These are phyloP conservation scores for Drosophila sturtevanti DNA, from an alignment of 1,140 invertebrate species.

Conservation along the genomic window DNA sequence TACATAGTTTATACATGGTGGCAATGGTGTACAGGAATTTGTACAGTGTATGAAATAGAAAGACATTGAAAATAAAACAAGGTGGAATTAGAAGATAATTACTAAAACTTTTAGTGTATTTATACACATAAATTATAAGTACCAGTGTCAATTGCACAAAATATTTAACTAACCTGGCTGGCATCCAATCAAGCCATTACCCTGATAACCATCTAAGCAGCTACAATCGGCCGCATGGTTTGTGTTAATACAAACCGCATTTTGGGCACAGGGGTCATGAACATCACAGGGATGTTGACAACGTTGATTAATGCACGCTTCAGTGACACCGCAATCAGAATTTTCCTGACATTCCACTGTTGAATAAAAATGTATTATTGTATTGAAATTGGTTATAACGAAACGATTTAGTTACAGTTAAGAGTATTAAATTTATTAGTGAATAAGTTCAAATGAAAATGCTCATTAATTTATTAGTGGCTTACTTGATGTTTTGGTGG, in stretches of 20 bases:
- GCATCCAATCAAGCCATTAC: constrained; percentile 92
- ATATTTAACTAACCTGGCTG: constrained; percentile 86
- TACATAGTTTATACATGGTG: constrained; percentile 64
- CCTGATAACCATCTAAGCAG: constrained; percentile 92
- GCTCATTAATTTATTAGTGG: constrained; percentile 68
- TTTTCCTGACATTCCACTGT: constrained; percentile 91
- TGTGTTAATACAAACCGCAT: constrained; percentile 94
- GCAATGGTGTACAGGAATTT: constrained; percentile 68
- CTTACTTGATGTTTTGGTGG: constrained; percentile 88
- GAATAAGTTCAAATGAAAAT: constrained; percentile 18
- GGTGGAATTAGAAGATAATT: constrained; percentile 61
- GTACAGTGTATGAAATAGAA: constrained; percentile 75
- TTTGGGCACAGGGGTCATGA: constrained; percentile 91
- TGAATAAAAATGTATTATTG: constrained; percentile 12
- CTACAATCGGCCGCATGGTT: constrained; percentile 93
- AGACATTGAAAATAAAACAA: constrained; percentile 50
- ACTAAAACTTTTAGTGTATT: constrained; percentile 10
- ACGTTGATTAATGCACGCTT: constrained; percentile 91
- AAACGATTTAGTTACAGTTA: not conserved
- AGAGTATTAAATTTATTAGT: not conserved
- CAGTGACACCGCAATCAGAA: constrained; percentile 90
- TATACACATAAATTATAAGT: constrained; percentile 23
- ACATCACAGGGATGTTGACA: constrained; percentile 92
- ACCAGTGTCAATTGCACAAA: constrained; percentile 19
- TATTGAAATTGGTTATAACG: not conserved